Evolutionary conservation across 2,888 invertebrate species (phyloP).

Genomic region (Agrotis clavis): DNA sequence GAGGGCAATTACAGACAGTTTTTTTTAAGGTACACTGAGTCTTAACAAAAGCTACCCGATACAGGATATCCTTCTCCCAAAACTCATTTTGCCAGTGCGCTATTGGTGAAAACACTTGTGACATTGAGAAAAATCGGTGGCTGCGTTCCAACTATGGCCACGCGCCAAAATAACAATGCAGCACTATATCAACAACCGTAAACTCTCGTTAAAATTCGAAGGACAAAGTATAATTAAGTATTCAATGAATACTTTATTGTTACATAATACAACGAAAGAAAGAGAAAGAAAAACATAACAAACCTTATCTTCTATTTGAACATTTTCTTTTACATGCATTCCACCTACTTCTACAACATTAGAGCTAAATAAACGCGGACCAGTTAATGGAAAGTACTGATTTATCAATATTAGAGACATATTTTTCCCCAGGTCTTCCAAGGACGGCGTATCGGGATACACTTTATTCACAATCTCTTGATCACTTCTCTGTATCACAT

Average conservation of each 20-base stretch:
- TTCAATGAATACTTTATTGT: background rate
- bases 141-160: background rate
- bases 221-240: background rate
- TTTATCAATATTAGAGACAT: slow-evolving; percentile 79
- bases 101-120: background rate
- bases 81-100: background rate
- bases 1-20: background rate
- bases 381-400: slow-evolving; percentile 89
- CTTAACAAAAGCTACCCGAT: background rate
- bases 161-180: background rate
- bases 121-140: background rate
- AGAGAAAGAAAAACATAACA: slow-evolving; percentile 2
- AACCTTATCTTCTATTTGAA: slow-evolving; percentile 37
- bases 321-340: slow-evolving; percentile 36
- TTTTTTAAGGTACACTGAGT: background rate
- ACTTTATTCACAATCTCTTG: slow-evolving; percentile 64
- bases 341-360: slow-evolving; percentile 90
- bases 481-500: slow-evolving; percentile 68
- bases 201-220: background rate
- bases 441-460: slow-evolving; percentile 67
- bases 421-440: slow-evolving; percentile 73
- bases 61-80: background rate
- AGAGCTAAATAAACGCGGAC: slow-evolving; percentile 84
- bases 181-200: background rate
- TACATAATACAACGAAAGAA: background rate